Evolutionary conservation across 2,797 vertebrate species (phyloP).

Genomic region (Sternotherus odoratus): DNA sequence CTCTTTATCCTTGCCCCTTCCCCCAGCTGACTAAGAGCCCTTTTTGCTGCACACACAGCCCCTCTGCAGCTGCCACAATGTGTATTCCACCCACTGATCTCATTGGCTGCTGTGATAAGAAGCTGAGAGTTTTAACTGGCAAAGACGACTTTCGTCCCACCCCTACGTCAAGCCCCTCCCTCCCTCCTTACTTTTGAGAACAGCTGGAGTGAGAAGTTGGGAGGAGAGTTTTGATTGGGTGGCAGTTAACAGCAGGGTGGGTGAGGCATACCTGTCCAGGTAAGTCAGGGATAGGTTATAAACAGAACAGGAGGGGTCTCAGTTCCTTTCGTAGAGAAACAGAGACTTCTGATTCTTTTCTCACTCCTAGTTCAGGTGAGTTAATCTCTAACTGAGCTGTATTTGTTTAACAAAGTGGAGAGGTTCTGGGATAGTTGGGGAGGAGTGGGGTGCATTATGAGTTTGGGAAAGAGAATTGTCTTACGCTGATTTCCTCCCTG

Average conservation of each 20-base stretch:
- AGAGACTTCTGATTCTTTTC: slow-evolving; percentile 8
- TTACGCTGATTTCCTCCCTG: background rate
- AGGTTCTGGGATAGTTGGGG: background rate
- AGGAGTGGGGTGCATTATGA: accelerated
- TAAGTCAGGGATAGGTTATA: slow-evolving; percentile 73
- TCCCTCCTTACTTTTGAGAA: background rate
- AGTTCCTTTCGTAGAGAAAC: slow-evolving; percentile 29
- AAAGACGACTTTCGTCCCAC: slow-evolving; percentile 25
- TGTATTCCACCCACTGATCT: background rate
- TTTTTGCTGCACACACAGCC: background rate
- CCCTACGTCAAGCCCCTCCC: background rate
- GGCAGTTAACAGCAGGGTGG: slow-evolving; percentile 42
- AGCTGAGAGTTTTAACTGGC: background rate
- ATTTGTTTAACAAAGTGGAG: slow-evolving; percentile 65
- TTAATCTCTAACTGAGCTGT: slow-evolving; percentile 72
- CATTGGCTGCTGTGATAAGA: background rate
- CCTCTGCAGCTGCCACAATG: background rate
- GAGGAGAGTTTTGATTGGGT: slow-evolving; percentile 53
- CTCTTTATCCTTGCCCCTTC: background rate
- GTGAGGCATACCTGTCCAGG: slow-evolving; percentile 73
- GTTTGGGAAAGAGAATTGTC: background rate
- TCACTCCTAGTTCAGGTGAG: slow-evolving; percentile 50
- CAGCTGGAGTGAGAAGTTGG: slow-evolving; percentile 70
- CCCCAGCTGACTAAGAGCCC: background rate
- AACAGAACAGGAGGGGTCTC: slow-evolving; percentile 37